phyloP scores from a whole-genome alignment of 53 echinoderm and acorn worm genomes.

The Echinarachnius parma region DNA sequence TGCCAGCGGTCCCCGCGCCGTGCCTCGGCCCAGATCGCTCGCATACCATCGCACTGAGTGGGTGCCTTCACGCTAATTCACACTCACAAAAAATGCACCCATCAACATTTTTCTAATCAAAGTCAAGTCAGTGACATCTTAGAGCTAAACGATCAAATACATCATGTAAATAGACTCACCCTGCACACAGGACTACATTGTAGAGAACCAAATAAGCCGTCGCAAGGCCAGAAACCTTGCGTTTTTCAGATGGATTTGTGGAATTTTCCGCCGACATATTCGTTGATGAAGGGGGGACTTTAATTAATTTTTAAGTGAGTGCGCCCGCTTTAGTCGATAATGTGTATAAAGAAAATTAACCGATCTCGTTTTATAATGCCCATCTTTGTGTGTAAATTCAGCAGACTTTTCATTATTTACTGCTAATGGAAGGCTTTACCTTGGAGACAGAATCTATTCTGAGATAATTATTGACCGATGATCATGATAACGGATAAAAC shows the following conservation, averaged over 20 bases:
- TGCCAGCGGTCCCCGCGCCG: too few relatives aligned
- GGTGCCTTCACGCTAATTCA: too few relatives aligned
- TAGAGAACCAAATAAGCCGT: constrained; percentile 96
- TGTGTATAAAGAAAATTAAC: too few relatives aligned
- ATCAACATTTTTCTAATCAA: neutral
- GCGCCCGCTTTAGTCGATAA: constrained; percentile 13
- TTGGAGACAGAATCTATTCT: too few relatives aligned
- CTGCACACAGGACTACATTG: constrained; percentile 95
- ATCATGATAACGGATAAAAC: too few relatives aligned
- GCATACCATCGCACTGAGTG: too few relatives aligned
- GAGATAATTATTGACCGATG: too few relatives aligned
- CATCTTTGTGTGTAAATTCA: too few relatives aligned
- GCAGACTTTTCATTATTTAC: too few relatives aligned
- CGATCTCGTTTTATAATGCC: too few relatives aligned
- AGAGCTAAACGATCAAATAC: neutral
- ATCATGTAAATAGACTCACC: constrained; percentile 43
- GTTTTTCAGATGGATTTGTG: constrained; percentile 59
- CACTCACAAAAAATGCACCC: neutral
- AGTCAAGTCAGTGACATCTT: neutral
- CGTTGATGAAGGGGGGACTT: neutral
- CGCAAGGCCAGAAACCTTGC: constrained; percentile 75
- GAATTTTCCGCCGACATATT: constrained; percentile 49
- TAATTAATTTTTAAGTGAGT: neutral
- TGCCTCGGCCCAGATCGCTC: too few relatives aligned
- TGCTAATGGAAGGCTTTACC: too few relatives aligned